Evolutionary conservation across 2,113 vertebrate species (phyloP).

Genomic region (Rhynchomys soricoides): DNA sequence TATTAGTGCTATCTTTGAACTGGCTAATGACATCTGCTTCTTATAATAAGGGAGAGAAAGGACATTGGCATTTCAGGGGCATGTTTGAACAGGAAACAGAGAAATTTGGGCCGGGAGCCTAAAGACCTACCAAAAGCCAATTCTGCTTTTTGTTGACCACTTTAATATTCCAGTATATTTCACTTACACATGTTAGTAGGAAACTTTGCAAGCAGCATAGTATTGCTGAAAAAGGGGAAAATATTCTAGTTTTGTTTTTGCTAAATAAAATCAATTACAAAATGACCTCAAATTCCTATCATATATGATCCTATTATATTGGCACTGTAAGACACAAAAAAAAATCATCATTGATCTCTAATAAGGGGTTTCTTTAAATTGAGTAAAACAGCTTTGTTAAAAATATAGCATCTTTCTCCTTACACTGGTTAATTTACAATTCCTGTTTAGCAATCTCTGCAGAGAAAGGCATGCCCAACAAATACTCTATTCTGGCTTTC

Average conservation of each 20-base stretch:
- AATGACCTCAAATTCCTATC: conserved; percentile 35
- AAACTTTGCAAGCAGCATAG: conserved; percentile 57
- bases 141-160: neutral
- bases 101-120: conserved; percentile 37
- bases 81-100: conserved; percentile 26
- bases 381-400: conserved; percentile 43
- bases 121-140: conserved; percentile 30
- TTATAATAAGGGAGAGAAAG: conserved; percentile 38
- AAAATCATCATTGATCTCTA: conserved; percentile 37
- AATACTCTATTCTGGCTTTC: conserved; percentile 63
- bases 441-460: conserved; percentile 44
- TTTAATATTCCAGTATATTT: conserved; percentile 40
- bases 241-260: conserved; percentile 51
- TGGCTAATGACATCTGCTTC: conserved; percentile 23
- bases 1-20: conserved; percentile 17
- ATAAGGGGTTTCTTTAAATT: conserved; percentile 46
- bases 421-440: conserved; percentile 48
- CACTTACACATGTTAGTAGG: conserved; percentile 34
- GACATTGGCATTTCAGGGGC: conserved; percentile 16
- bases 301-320: conserved; percentile 48
- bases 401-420: conserved; percentile 60
- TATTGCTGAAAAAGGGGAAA: conserved; percentile 25
- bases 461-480: conserved; percentile 53
- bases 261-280: conserved; percentile 30
- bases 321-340: neutral